These are phyloP conservation scores for Ostrea denselamellosa DNA, from an alignment of 1,140 invertebrate genomes.

Conservation along the genomic window DNA sequence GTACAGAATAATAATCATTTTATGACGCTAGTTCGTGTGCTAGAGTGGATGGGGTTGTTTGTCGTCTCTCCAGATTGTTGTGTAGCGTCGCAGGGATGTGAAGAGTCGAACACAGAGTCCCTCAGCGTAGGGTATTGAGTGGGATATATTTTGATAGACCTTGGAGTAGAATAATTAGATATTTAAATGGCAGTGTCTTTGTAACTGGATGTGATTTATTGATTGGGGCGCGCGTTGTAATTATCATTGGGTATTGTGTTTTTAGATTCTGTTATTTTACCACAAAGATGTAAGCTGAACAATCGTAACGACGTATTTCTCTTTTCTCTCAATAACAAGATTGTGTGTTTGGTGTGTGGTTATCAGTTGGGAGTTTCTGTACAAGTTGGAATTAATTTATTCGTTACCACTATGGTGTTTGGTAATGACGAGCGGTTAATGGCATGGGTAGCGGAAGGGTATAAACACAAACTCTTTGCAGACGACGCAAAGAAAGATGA, in stretches of 20 bases:
- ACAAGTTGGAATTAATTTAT: neutral
- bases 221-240: constrained; percentile 11
- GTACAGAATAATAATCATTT: neutral
- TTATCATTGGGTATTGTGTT: constrained; percentile 19
- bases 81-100: neutral
- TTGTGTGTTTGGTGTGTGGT: neutral
- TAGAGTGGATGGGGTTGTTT: neutral
- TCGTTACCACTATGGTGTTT: constrained; percentile 42
- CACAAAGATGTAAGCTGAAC: neutral
- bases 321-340: neutral
- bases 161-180: constrained; percentile 33
- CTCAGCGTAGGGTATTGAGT: neutral
- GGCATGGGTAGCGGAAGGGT: constrained; percentile 61
- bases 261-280: neutral
- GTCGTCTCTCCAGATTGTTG: neutral
- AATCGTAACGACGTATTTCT: neutral
- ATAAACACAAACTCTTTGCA: constrained; percentile 59
- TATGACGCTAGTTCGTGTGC: neutral
- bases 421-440: constrained; percentile 44
- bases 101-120: neutral
- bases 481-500: constrained; percentile 53
- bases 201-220: constrained; percentile 26
- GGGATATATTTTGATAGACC: constrained; percentile 35
- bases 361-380: neutral
- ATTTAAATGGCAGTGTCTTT: constrained; percentile 28